phyloP scores from a whole-genome alignment of 2,113 vertebrate species.

The Sinocyclocheilus anophthalmus region DNA sequence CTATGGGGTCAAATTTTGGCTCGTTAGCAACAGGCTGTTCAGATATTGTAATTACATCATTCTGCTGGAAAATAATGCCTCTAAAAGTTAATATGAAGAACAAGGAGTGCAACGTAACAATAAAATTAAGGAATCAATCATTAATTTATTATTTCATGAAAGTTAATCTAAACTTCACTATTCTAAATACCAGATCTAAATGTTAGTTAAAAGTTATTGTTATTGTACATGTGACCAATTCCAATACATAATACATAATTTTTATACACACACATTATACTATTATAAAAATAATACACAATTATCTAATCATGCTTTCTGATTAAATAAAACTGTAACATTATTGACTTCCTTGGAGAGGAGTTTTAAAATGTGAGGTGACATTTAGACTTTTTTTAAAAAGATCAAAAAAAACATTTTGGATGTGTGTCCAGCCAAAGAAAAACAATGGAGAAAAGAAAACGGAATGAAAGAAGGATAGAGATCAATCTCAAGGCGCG shows the following conservation, averaged over 20 bases:
- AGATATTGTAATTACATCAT: background rate
- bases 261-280: background rate
- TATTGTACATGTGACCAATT: no score
- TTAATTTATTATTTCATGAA: background rate
- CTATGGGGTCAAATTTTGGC: background rate
- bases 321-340: background rate
- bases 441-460: background rate
- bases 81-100: background rate
- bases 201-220: no score
- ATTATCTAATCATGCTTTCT: background rate
- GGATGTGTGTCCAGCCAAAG: background rate
- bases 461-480: slow-evolving; percentile 18
- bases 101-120: background rate
- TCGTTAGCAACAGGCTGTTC: background rate
- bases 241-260: no score
- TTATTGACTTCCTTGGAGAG: background rate
- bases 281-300: background rate
- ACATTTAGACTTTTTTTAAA: background rate
- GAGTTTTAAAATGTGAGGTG: slow-evolving; percentile 37
- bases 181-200: background rate
- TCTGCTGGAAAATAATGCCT: background rate
- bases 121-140: background rate
- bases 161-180: background rate
- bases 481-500: slow-evolving; percentile 52
- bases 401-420: slow-evolving; percentile 19